Conservation (phyloP, 2,888 invertebrate species). For the Polydrusus pterygomalis region DNA sequence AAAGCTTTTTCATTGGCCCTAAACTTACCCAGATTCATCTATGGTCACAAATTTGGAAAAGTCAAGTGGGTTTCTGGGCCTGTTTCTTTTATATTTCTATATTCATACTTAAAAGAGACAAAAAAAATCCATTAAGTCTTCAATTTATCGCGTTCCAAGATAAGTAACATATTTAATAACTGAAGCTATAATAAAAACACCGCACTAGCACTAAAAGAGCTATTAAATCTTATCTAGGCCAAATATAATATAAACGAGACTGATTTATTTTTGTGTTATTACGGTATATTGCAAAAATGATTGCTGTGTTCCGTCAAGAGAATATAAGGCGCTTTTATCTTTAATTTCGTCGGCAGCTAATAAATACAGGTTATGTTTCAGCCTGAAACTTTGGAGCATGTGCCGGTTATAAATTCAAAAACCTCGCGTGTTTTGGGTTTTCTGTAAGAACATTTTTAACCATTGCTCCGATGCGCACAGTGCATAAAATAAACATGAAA, state of each 20-base stretch:
- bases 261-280: conserved; percentile 37
- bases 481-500: too few species aligned
- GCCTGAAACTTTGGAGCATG: too few species aligned
- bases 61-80: too few species aligned
- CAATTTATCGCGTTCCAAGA: conserved; percentile 13
- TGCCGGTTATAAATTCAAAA: too few species aligned
- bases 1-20: too few species aligned
- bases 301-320: background rate
- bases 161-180: conserved; percentile 35
- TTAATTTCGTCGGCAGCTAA: background rate
- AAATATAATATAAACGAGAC: conserved; percentile 32
- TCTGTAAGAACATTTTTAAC: too few species aligned
- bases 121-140: conserved; percentile 1
- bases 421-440: too few species aligned
- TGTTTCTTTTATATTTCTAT: background rate
- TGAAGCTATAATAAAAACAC: conserved; percentile 20
- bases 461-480: too few species aligned
- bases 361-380: background rate
- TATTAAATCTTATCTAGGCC: conserved; percentile 31
- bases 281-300: conserved; percentile 27
- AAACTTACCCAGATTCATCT: too few species aligned
- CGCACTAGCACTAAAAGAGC: conserved; percentile 32
- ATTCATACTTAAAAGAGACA: background rate
- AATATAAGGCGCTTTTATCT: conserved; percentile 7
- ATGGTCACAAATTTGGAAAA: too few species aligned